Evolutionary conservation across 1,140 invertebrate genomes (phyloP).

Genomic region (Elymnias hypermnestra): DNA sequence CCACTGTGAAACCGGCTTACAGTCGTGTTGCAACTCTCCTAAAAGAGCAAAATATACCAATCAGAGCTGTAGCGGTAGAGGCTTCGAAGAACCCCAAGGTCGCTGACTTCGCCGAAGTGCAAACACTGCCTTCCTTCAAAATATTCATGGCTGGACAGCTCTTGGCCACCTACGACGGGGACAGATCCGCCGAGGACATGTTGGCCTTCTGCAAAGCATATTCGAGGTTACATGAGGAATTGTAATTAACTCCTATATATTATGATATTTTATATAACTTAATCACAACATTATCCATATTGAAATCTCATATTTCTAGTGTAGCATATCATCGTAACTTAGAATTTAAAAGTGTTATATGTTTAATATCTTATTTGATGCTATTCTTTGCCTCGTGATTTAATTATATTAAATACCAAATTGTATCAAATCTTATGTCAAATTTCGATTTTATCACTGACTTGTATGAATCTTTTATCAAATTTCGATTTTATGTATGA

Average conservation of each 20-base stretch:
- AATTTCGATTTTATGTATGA: too few relatives aligned
- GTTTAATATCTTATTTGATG: too few relatives aligned
- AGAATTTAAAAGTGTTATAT: too few relatives aligned
- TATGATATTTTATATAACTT: too few relatives aligned
- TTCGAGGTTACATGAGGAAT: conserved; percentile 49
- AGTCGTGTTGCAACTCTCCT: conserved; percentile 81
- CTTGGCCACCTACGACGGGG: conserved; percentile 82
- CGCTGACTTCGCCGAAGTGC: conserved; percentile 83
- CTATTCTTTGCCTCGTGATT: too few relatives aligned
- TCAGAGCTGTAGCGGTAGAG: conserved; percentile 87
- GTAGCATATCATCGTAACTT: too few relatives aligned
- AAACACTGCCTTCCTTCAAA: conserved; percentile 90
- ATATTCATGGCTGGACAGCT: conserved; percentile 87
- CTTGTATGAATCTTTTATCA: too few relatives aligned
- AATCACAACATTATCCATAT: neutral
- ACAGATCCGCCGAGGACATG: conserved; percentile 70
- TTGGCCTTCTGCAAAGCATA: conserved; percentile 35
- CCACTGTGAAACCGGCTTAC: conserved; percentile 90
- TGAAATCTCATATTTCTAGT: neutral
- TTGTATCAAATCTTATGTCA: too few relatives aligned
- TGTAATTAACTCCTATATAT: conserved; percentile 34
- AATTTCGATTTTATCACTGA: too few relatives aligned
- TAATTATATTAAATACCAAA: too few relatives aligned
- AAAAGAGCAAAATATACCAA: conserved; percentile 80
- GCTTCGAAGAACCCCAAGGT: conserved; percentile 82